Percentiles rank a stretch among this genome's conserved stretches.
These are phyloP conservation scores for Paracanthobrama guichenoti DNA, from an alignment of 2,113 vertebrate genomes.

Conservation along the genomic window DNA sequence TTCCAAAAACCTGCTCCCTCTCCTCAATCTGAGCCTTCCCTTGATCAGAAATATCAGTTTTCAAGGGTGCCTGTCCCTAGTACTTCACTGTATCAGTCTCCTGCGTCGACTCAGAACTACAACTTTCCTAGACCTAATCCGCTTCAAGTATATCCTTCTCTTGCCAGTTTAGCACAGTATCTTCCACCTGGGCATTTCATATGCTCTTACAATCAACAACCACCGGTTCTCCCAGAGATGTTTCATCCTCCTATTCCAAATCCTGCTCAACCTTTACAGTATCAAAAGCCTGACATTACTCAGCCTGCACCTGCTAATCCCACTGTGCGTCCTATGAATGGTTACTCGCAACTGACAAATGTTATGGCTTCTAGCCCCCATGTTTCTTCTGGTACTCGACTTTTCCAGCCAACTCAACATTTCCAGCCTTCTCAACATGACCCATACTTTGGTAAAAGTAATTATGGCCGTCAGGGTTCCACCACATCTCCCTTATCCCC, in stretches of 20 bases:
- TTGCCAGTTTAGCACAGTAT: not conserved
- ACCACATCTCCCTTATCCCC: not conserved
- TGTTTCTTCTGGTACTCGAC: not conserved
- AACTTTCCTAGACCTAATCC: not conserved
- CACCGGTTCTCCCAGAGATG: not conserved
- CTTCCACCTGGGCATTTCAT: constrained; percentile 24
- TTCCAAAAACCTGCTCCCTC: not conserved
- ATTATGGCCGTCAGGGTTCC: not conserved
- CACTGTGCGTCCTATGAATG: not conserved
- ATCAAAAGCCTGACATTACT: not conserved
- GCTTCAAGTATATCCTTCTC: not conserved
- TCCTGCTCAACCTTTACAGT: not conserved
- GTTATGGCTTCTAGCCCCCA: not conserved
- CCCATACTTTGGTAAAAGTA: not conserved
- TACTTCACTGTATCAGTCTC: not conserved
- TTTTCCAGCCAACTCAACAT: not conserved
- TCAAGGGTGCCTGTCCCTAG: not conserved
- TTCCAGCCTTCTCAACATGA: not conserved
- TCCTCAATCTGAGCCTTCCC: not conserved
- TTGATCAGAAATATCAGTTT: not conserved
- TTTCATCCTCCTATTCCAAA: not conserved
- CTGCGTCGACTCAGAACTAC: not conserved
- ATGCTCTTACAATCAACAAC: not conserved
- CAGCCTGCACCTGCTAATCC: not conserved
- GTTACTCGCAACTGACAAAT: rapidly evolving